These are phyloP conservation scores for Parazoanthus swiftii DNA, from an alignment of 92 coral and sea anemone species.

Conservation along the genomic window DNA sequence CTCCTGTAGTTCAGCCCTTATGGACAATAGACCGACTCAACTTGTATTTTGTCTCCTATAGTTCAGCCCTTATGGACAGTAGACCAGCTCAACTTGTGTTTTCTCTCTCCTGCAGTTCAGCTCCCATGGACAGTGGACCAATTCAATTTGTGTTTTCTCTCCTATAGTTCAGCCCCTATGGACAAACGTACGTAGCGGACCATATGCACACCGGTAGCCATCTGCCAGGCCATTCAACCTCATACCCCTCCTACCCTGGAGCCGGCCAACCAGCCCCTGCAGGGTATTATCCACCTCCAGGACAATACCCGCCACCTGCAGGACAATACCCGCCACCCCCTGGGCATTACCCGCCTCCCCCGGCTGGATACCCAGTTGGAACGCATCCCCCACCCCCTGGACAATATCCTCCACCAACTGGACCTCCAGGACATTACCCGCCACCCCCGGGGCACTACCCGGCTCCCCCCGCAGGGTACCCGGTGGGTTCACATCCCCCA, in stretches of 20 bases:
- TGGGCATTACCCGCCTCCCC: constrained; percentile 31
- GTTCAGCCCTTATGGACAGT: not conserved
- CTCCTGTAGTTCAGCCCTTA: not conserved
- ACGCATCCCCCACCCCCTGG: constrained; percentile 46
- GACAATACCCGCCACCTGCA: constrained; percentile 41
- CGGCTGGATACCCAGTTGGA: constrained; percentile 23
- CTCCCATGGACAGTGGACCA: not conserved
- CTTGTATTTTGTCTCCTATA: not conserved
- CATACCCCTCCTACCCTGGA: constrained; percentile 19
- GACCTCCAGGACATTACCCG: constrained; percentile 4
- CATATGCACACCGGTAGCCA: constrained; percentile 45
- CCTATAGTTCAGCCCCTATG: constrained; percentile 65
- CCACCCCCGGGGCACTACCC: constrained; percentile 39
- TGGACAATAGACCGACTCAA: not conserved
- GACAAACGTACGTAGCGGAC: constrained; percentile 58
- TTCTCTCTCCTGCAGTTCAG: not conserved
- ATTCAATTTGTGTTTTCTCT: not conserved
- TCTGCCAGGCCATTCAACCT: constrained; percentile 13
- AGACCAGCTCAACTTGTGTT: not conserved
- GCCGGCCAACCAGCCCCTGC: constrained; percentile 36
- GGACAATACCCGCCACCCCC: constrained; percentile 41
- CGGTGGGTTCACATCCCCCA: constrained; percentile 37
- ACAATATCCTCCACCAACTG: constrained; percentile 23
- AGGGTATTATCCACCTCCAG: constrained; percentile 34
- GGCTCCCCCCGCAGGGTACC: constrained; percentile 47